A percentile compares a stretch with the other conserved stretches of the same genome.
Conservation (phyloP, 2,888 invertebrate species). For the Drosophila mercatorum region DNA sequence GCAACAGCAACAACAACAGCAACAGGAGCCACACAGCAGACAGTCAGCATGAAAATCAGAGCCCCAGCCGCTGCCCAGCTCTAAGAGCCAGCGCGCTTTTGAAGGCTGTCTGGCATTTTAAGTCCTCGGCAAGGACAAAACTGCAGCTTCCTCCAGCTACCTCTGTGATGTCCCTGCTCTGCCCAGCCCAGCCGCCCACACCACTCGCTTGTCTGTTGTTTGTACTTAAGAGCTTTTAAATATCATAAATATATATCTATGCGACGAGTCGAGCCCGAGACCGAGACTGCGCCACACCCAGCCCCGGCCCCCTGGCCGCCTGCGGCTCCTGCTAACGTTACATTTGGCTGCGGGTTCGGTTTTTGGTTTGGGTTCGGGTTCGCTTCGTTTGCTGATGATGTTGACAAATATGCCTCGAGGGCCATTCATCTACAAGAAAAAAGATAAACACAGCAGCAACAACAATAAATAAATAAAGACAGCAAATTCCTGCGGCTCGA, state of each 20-base stretch:
- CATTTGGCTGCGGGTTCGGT: conserved; percentile 55
- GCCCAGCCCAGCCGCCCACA: conserved; percentile 13
- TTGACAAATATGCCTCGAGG: conserved; percentile 82
- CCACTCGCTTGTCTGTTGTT: conserved; percentile 75
- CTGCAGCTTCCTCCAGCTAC: conserved; percentile 60
- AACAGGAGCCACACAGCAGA: conserved; percentile 44
- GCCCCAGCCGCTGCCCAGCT: conserved; percentile 12
- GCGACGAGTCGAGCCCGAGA: conserved; percentile 48
- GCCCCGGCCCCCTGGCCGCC: not conserved
- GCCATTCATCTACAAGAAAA: conserved; percentile 68
- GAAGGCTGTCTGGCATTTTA: conserved; percentile 71
- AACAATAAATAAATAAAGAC: conserved; percentile 19
- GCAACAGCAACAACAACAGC: conserved; percentile 17
- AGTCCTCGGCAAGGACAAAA: conserved; percentile 62
- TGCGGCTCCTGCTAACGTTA: conserved; percentile 35
- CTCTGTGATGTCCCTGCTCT: not conserved
- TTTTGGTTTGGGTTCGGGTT: conserved; percentile 12
- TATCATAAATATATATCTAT: conserved; percentile 81
- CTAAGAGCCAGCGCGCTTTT: conserved; percentile 51
- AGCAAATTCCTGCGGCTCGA: conserved; percentile 25
- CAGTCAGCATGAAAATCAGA: conserved; percentile 57
- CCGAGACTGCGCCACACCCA: conserved; percentile 26
- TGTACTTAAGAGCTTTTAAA: conserved; percentile 82
- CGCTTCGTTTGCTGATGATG: conserved; percentile 69
- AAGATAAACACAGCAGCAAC: conserved; percentile 52